Evolutionary conservation across 2,888 invertebrate genomes (phyloP).

Genomic region (Agrilus cyanescens): DNA sequence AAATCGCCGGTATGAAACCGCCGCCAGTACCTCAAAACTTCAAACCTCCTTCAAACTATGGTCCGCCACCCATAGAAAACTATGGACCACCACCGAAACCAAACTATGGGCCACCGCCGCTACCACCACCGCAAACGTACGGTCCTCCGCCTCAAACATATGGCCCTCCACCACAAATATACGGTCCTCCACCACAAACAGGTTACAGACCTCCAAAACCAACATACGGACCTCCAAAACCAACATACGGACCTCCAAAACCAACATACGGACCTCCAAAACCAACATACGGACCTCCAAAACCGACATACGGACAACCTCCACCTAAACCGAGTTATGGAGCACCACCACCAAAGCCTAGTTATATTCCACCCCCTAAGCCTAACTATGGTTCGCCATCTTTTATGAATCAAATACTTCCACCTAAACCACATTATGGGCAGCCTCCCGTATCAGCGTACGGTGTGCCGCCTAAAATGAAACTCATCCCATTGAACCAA

Average conservation of each 20-base stretch:
- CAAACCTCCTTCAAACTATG: constrained; percentile 4
- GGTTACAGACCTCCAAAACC: constrained; percentile 6
- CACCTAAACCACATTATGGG: constrained; percentile 11
- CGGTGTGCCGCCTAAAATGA: constrained; percentile 7
- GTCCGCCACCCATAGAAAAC: constrained; percentile 5
- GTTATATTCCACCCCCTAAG: constrained; percentile 7
- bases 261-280: constrained; percentile 21
- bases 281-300: constrained; percentile 3
- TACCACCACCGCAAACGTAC: constrained; percentile 1
- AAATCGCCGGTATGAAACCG: background rate
- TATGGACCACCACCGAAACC: constrained; percentile 7
- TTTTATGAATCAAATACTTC: constrained; percentile 13
- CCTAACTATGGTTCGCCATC: constrained; percentile 5
- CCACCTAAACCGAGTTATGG: background rate
- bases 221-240: constrained; percentile 8
- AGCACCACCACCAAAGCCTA: background rate
- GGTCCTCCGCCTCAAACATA: constrained; percentile 8
- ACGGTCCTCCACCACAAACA: constrained; percentile 5
- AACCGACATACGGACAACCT: constrained; percentile 6
- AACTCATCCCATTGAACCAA: constrained; percentile 1
- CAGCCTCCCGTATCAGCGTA: constrained; percentile 7
- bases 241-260: constrained; percentile 15
- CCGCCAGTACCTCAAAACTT: background rate
- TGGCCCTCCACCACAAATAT: constrained; percentile 9
- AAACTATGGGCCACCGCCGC: constrained; percentile 1